Conservation (phyloP, 2,888 invertebrate species). For the Cenopis cana region DNA sequence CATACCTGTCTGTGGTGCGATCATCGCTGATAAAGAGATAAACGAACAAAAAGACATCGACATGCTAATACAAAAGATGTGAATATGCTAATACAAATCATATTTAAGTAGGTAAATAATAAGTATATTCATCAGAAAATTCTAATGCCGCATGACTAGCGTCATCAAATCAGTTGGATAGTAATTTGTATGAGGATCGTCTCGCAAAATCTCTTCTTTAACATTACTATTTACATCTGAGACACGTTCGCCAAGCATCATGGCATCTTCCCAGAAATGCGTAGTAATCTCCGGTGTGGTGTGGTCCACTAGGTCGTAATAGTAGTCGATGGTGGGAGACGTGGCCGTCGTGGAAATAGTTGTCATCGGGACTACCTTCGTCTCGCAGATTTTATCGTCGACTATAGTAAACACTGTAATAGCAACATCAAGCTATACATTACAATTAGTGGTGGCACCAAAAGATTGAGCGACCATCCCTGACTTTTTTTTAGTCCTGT, state of each 20-base stretch:
- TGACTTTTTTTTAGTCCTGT: too few relatives aligned
- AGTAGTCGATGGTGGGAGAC: conserved; percentile 13
- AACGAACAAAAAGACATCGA: not conserved
- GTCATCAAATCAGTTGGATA: conserved; percentile 7
- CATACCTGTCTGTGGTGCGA: not conserved
- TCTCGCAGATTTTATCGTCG: conserved; percentile 15
- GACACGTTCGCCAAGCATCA: conserved; percentile 5
- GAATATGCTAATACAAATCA: not conserved
- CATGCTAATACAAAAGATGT: not conserved
- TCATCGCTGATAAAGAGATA: not conserved
- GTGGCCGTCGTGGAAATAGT: not conserved
- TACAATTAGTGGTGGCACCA: too few relatives aligned
- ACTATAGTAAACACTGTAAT: conserved; percentile 27
- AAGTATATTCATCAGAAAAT: not conserved
- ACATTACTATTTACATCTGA: not conserved
- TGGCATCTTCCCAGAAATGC: conserved; percentile 12
- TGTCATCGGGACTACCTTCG: conserved; percentile 1
- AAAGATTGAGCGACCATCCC: too few relatives aligned
- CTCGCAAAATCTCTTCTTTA: not conserved
- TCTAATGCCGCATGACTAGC: not conserved
- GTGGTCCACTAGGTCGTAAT: not conserved
- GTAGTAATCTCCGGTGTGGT: conserved; percentile 5
- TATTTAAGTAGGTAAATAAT: not conserved
- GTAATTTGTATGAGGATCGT: not conserved
- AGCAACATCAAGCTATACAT: not conserved